Percentiles rank a stretch among this genome's conserved stretches.
Conservation (phyloP, 2,888 invertebrate species). For the Protonemura montana region DNA sequence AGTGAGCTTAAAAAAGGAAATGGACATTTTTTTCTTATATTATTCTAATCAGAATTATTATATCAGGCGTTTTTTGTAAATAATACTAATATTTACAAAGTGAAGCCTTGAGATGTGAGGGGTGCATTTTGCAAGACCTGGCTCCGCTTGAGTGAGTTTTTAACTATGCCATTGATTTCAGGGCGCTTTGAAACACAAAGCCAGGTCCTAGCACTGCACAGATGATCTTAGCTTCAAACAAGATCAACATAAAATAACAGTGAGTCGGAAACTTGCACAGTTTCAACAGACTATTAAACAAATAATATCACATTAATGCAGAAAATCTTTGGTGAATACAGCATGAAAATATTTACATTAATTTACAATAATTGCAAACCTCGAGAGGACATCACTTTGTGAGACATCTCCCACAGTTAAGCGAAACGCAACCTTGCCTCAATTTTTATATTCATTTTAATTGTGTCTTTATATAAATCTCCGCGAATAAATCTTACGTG, state of each 20-base stretch:
- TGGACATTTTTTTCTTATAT: slow-evolving; percentile 12
- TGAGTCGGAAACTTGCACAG: background rate
- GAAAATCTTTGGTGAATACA: slow-evolving; percentile 5
- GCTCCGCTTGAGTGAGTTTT: background rate
- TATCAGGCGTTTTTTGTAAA: slow-evolving; percentile 12
- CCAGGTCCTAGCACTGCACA: background rate
- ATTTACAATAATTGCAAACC: background rate
- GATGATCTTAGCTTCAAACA: background rate
- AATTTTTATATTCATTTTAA: background rate
- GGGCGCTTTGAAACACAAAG: background rate
- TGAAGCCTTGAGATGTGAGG: background rate
- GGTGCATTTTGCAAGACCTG: background rate
- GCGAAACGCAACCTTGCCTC: background rate
- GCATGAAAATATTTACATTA: background rate
- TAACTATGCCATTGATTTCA: background rate
- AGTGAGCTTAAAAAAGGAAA: slow-evolving; percentile 23
- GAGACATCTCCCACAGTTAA: background rate
- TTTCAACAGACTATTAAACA: background rate
- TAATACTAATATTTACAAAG: background rate
- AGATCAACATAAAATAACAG: background rate
- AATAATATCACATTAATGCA: slow-evolving; percentile 7
- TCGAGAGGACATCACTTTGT: background rate
- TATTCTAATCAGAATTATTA: background rate
- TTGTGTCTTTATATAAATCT: background rate
- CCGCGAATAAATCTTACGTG: background rate